phyloP scores from a whole-genome alignment of 2,888 invertebrate species.

The Synergus japonicus region DNA sequence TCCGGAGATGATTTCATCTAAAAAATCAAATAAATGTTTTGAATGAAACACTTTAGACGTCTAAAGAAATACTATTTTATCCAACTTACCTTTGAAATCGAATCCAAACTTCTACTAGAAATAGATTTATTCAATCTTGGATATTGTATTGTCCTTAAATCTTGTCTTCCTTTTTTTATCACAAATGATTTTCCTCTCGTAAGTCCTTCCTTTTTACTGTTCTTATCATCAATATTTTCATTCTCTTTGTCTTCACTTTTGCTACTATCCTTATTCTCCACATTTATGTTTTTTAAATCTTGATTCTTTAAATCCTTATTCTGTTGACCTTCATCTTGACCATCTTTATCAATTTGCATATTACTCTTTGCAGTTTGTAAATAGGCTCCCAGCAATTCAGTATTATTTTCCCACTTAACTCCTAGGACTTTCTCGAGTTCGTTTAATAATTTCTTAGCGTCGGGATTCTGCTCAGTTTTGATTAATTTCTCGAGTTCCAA shows the following conservation, averaged over 20 bases:
- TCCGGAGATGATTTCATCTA: constrained; percentile 47
- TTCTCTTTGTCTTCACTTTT: constrained; percentile 44
- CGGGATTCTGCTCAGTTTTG: constrained; percentile 66
- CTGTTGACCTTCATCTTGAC: constrained; percentile 41
- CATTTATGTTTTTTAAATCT: neutral
- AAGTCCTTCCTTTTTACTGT: constrained; percentile 42
- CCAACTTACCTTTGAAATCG: constrained; percentile 49
- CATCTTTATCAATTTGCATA: constrained; percentile 44
- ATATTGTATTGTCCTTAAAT: constrained; percentile 37
- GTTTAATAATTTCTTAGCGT: constrained; percentile 66
- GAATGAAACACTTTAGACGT: neutral
- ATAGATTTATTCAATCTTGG: constrained; percentile 43
- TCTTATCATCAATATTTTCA: constrained; percentile 6
- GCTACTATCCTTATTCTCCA: constrained; percentile 34
- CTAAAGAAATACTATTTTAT: neutral
- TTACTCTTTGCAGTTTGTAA: constrained; percentile 56
- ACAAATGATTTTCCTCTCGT: constrained; percentile 28
- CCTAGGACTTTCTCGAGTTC: constrained; percentile 70
- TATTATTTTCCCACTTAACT: constrained; percentile 65
- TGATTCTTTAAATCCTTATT: constrained; percentile 38
- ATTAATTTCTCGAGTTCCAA: constrained; percentile 70
- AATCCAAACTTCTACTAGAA: constrained; percentile 48
- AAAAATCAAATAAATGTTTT: constrained; percentile 20
- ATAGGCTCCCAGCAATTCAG: constrained; percentile 65
- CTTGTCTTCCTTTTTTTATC: constrained; percentile 41